These are phyloP conservation scores for Agonopterix subpropinquella DNA, from an alignment of 2,888 invertebrate genomes.

Conservation along the genomic window DNA sequence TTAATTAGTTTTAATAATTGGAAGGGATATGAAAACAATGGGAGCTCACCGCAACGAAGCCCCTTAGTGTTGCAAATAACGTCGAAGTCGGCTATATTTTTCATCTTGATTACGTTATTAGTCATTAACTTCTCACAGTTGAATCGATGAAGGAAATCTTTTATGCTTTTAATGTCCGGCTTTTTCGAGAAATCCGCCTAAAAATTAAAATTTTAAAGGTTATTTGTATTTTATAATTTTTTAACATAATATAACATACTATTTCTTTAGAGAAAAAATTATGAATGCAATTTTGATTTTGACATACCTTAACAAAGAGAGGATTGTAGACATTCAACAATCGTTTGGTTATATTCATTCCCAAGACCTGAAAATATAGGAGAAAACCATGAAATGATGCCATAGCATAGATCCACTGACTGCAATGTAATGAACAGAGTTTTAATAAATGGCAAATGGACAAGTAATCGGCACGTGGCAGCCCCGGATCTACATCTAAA, in stretches of 20 bases:
- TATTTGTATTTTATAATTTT: slow-evolving; percentile 1
- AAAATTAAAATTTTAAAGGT: background rate
- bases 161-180: background rate
- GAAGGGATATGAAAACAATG: background rate
- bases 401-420: too few species aligned
- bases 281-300: background rate
- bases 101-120: slow-evolving; percentile 25
- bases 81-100: slow-evolving; percentile 35
- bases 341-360: slow-evolving; percentile 48
- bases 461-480: too few species aligned
- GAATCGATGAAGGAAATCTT: background rate
- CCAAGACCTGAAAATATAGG: slow-evolving; percentile 40
- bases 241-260: background rate
- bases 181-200: background rate
- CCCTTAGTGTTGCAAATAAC: slow-evolving; percentile 24
- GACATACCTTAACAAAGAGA: slow-evolving; percentile 44
- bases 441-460: too few species aligned
- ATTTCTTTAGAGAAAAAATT: background rate
- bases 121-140: background rate
- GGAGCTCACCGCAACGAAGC: slow-evolving; percentile 35
- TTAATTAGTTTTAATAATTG: too few species aligned
- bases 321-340: slow-evolving; percentile 45
- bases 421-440: too few species aligned
- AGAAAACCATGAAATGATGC: background rate
- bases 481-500: too few species aligned